A percentile compares a stretch with the other conserved stretches of the same genome.
Evolutionary conservation across 2,888 invertebrate genomes (phyloP).

Genomic region (Monopis laevigella): DNA sequence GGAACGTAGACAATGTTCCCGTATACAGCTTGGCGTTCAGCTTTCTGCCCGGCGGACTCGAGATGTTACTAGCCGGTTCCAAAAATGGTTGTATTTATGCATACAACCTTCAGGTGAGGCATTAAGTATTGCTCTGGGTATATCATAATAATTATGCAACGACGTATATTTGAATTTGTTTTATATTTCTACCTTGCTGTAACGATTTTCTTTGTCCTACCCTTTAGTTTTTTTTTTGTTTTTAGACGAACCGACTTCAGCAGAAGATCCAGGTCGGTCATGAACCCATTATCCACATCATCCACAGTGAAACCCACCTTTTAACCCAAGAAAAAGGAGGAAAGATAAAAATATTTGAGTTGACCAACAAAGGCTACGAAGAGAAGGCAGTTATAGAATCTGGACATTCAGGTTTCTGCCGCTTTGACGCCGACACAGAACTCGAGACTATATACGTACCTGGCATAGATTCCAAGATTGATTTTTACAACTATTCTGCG

Average conservation of each 20-base stretch:
- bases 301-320: slow-evolving; percentile 68
- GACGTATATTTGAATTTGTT: no score
- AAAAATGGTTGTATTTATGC: slow-evolving; percentile 78
- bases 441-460: slow-evolving; percentile 73
- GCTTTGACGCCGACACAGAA: slow-evolving; percentile 69
- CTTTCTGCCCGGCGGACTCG: slow-evolving; percentile 64
- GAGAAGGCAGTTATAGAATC: slow-evolving; percentile 65
- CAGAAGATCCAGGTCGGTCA: slow-evolving; percentile 73
- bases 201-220: no score
- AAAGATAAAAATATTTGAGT: slow-evolving; percentile 72
- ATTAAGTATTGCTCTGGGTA: no score
- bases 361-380: slow-evolving; percentile 68
- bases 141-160: no score
- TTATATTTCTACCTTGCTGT: no score
- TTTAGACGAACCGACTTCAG: slow-evolving; percentile 76
- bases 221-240: not conserved
- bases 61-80: slow-evolving; percentile 77
- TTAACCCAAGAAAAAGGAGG: slow-evolving; percentile 82
- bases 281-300: slow-evolving; percentile 70
- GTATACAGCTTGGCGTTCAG: slow-evolving; percentile 79
- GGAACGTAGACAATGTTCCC: slow-evolving; percentile 74
- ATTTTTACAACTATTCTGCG: slow-evolving; percentile 58
- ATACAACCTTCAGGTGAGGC: slow-evolving; percentile 80
- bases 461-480: slow-evolving; percentile 64
- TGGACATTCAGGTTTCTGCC: slow-evolving; percentile 77